Evolutionary conservation across 2,113 vertebrate species (phyloP).

Genomic region (Thamnaconus septentrionalis): DNA sequence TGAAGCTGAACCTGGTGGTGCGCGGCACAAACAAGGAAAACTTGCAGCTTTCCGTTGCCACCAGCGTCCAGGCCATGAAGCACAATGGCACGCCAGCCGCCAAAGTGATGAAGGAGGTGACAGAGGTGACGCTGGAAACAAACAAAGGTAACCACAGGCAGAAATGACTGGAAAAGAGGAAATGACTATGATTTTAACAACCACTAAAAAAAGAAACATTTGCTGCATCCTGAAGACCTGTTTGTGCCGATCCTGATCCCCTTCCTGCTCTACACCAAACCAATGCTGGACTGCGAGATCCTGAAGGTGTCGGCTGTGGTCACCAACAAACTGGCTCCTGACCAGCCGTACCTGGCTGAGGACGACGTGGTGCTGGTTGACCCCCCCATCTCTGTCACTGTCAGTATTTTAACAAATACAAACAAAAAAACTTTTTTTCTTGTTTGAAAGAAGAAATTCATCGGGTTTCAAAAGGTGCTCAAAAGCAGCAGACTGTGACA

Average conservation of each 20-base stretch:
- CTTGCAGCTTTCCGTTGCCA: constrained; percentile 29
- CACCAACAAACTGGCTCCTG: constrained; percentile 37
- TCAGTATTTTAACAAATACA: not conserved
- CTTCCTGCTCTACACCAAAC: constrained; percentile 74
- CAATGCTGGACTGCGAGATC: constrained; percentile 70
- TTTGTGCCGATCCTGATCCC: constrained; percentile 75
- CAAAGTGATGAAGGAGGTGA: constrained; percentile 28
- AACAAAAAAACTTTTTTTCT: too few species aligned
- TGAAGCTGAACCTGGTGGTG: constrained; percentile 50
- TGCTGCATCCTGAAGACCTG: constrained; percentile 67
- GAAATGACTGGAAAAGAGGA: not conserved
- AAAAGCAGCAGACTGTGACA: too few species aligned
- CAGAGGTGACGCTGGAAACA: constrained; percentile 27
- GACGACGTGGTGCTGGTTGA: constrained; percentile 70
- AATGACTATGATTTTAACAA: too few species aligned
- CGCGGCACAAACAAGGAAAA: not conserved
- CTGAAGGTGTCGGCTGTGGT: constrained; percentile 74
- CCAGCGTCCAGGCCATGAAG: constrained; percentile 46
- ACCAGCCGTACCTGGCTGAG: constrained; percentile 64
- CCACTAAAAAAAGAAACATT: too few species aligned
- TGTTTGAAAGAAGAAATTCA: too few species aligned
- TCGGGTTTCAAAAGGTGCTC: too few species aligned
- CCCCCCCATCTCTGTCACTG: constrained; percentile 67
- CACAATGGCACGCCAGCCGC: constrained; percentile 30
- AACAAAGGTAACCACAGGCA: constrained; percentile 37